phyloP scores from a whole-genome alignment of 2,888 invertebrate species.

The Bellardia pandia region DNA sequence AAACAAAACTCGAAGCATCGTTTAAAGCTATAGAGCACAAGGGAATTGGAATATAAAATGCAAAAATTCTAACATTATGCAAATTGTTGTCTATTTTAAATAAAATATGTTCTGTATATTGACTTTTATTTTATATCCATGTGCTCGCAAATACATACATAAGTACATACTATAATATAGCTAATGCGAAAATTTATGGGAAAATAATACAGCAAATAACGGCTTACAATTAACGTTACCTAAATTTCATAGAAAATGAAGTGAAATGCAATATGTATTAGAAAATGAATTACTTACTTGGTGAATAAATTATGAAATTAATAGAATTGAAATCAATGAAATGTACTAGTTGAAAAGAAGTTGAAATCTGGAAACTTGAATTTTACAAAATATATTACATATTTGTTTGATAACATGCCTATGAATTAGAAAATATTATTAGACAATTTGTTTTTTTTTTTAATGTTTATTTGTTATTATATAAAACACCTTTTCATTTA shows the following conservation, averaged over 20 bases:
- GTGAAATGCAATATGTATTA: not conserved
- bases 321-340: not conserved
- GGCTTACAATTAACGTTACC: not conserved
- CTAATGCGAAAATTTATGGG: slow-evolving; percentile 32
- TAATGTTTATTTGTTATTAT: not conserved
- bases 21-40: slow-evolving; percentile 9
- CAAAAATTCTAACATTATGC: slow-evolving; percentile 40
- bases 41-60: slow-evolving; percentile 25
- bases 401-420: slow-evolving; percentile 30
- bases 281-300: slow-evolving; percentile 43
- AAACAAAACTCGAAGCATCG: slow-evolving; percentile 10
- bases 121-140: not conserved
- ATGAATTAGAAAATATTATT: slow-evolving; percentile 47
- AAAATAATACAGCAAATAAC: slow-evolving; percentile 11
- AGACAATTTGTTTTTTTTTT: not conserved
- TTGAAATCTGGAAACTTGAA: slow-evolving; percentile 13
- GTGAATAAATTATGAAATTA: not conserved
- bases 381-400: slow-evolving; percentile 5
- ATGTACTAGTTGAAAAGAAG: not conserved
- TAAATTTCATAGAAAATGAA: not conserved
- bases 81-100: slow-evolving; percentile 44
- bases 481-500: slow-evolving; percentile 49
- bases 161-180: not conserved
- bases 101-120: slow-evolving; percentile 19
- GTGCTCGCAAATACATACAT: not conserved